Percentiles rank a stretch among this genome's conserved stretches.
Evolutionary conservation across 2,888 invertebrate genomes (phyloP).

Genomic region (Trachelus tabidus): DNA sequence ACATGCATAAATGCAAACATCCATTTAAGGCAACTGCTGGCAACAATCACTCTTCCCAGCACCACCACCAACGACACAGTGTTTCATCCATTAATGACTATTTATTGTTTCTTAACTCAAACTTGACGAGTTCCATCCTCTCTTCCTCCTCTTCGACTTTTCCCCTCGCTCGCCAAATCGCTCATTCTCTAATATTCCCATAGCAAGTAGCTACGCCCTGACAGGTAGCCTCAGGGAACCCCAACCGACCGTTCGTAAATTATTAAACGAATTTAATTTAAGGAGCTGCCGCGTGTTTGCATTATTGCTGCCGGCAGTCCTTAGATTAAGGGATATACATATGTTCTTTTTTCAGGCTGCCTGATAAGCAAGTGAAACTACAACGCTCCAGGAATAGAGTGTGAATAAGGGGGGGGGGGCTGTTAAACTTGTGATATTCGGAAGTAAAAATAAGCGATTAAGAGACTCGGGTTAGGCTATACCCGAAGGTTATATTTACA

Average conservation of each 20-base stretch:
- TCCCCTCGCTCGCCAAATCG: constrained; percentile 12
- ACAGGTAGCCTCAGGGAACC: too few relatives aligned
- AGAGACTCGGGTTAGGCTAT: neutral
- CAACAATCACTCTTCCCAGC: too few relatives aligned
- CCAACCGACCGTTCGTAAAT: constrained; percentile 42
- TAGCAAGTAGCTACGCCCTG: neutral
- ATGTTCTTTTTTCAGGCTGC: constrained; percentile 36
- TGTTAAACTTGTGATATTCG: constrained; percentile 26
- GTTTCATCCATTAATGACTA: constrained; percentile 57
- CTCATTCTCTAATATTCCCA: constrained; percentile 12
- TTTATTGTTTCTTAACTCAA: constrained; percentile 58
- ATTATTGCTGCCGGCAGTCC: neutral
- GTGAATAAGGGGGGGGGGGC: constrained; percentile 13
- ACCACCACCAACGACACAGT: constrained; percentile 24
- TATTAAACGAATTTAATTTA: constrained; percentile 55
- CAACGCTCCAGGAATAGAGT: constrained; percentile 43
- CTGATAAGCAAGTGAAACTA: constrained; percentile 52
- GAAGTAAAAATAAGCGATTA: constrained; percentile 28
- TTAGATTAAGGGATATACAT: constrained; percentile 3
- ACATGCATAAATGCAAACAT: too few relatives aligned
- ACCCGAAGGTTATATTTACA: too few relatives aligned
- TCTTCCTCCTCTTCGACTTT: constrained; percentile 22
- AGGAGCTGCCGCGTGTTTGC: constrained; percentile 29
- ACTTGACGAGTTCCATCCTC: constrained; percentile 47
- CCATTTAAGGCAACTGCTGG: too few relatives aligned